Conservation (phyloP, 2,888 invertebrate genomes). For the Scaptomyza tumidula region DNA sequence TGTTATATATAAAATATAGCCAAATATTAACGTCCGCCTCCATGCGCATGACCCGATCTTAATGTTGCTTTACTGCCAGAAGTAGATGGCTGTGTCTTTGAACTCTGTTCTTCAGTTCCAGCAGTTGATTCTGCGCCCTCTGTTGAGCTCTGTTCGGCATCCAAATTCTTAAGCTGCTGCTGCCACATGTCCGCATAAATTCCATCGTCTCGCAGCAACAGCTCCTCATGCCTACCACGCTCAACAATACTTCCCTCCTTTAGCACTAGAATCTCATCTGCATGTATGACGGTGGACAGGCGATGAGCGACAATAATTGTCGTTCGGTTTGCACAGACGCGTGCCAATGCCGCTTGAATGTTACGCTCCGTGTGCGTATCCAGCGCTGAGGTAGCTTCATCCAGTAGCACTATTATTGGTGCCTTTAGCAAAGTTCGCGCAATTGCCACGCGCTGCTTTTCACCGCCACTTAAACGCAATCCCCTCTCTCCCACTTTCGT, state of each 20-base stretch:
- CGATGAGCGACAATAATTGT: slow-evolving; percentile 97
- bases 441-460: slow-evolving; percentile 98
- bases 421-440: slow-evolving; percentile 97
- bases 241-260: slow-evolving; percentile 96
- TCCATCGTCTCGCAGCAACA: slow-evolving; percentile 89
- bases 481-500: slow-evolving; percentile 98
- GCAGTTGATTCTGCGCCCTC: slow-evolving; percentile 22
- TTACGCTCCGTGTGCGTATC: slow-evolving; percentile 98
- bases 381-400: slow-evolving; percentile 97
- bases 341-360: slow-evolving; percentile 93
- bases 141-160: slow-evolving; percentile 64
- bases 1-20: slow-evolving; percentile 1
- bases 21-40: slow-evolving; percentile 52
- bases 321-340: slow-evolving; percentile 95
- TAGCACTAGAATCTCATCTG: slow-evolving; percentile 96
- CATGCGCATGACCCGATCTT: slow-evolving; percentile 71
- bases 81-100: slow-evolving; percentile 4
- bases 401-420: slow-evolving; percentile 94
- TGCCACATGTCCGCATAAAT: slow-evolving; percentile 97
- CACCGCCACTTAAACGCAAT: slow-evolving; percentile 96
- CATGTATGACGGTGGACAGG: slow-evolving; percentile 96
- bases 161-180: slow-evolving; percentile 88
- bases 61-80: slow-evolving; percentile 37
- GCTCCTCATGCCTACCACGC: slow-evolving; percentile 90
- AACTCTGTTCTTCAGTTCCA: background rate